Base-by-base conservation (phyloP, 2,888 invertebrate genomes). In the Epicampocera succincta region DNA sequence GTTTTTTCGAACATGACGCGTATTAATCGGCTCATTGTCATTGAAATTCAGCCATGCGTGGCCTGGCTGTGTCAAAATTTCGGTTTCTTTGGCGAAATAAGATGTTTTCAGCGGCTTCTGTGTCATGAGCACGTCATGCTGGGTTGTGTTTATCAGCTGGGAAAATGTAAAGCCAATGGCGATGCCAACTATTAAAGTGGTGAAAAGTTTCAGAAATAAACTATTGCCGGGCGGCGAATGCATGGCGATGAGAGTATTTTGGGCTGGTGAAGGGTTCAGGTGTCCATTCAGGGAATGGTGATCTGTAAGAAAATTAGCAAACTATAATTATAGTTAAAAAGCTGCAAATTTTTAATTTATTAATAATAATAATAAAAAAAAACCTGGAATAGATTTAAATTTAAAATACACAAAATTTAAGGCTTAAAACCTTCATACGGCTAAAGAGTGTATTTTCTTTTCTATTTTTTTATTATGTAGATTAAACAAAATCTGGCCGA, bases 151-250 rank as follows among this genome's bases (percentile, higher is more conserved):
- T 76, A 88, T 40, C 6, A 89, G 77, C 66, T 86, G 87, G 12
- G 89, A 88, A 17, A 90, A 65, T 4, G 85, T 80, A 40, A 87
- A 84, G 12, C 89, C 89, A 72, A 87, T 85, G 19, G 87, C 80
- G 50, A 90, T 75, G 9, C 89, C 89, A 17, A 87, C 56, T 38
- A 88, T 74, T 9, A 90, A 75, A 65, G 87, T 86, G 6, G 86
- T 58, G 42, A 88, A 29, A 25, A 87, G 74, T 72, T 87, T 85
- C 44, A 85, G 33, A n/a, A 33, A 40, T 4, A 74, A 66, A 6
- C 25, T 74, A 81, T 66, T 76, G 44, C 56, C 72, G 38, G 19
- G 48, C 42, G 66, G 78, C 0, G n/a, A 25, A 3, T 63, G 56
- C 83, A 81, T 80, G 60, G 12, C 66, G n/a, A 2, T 0, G 17